These are phyloP conservation scores for Apotomis betuletana DNA, from an alignment of 2,888 invertebrate genomes.

Conservation along the genomic window DNA sequence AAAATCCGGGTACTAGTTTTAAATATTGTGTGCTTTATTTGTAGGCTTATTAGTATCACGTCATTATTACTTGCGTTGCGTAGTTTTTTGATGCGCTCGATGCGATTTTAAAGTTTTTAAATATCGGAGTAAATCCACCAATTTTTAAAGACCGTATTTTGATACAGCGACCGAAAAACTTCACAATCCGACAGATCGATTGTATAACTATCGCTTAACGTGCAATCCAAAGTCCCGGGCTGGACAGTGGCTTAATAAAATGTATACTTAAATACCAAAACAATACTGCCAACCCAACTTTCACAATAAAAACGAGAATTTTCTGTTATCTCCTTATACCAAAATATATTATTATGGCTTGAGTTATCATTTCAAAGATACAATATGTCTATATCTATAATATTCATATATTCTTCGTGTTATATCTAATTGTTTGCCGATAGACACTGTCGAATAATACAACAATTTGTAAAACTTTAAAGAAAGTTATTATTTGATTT, in stretches of 20 bases:
- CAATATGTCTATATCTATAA: slow-evolving; percentile 66
- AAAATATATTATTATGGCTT: slow-evolving; percentile 84
- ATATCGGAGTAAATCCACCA: slow-evolving; percentile 1
- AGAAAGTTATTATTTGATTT: neutral
- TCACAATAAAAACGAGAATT: slow-evolving; percentile 65
- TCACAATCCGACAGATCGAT: slow-evolving; percentile 3
- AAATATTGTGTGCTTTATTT: neutral
- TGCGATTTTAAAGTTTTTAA: too few species aligned
- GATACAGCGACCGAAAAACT: slow-evolving; percentile 19
- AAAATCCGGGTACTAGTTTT: too few species aligned
- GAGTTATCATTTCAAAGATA: slow-evolving; percentile 78
- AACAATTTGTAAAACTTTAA: slow-evolving; percentile 68
- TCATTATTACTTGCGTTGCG: slow-evolving; percentile 26
- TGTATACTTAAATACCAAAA: slow-evolving; percentile 46
- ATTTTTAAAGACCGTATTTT: neutral
- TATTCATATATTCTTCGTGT: slow-evolving; percentile 50
- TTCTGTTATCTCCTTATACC: slow-evolving; percentile 76
- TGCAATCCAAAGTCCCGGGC: slow-evolving; percentile 47
- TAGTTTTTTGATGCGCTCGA: slow-evolving; percentile 25
- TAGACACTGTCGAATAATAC: slow-evolving; percentile 46
- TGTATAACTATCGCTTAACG: slow-evolving; percentile 26
- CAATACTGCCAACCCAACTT: slow-evolving; percentile 63
- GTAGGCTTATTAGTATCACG: slow-evolving; percentile 13
- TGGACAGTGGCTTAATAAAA: slow-evolving; percentile 48
- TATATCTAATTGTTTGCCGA: slow-evolving; percentile 33